Percentiles rank a stretch among this genome's conserved stretches.
These are phyloP conservation scores for Calliphora vomitoria DNA, from an alignment of 2,888 invertebrate genomes.

Conservation along the genomic window DNA sequence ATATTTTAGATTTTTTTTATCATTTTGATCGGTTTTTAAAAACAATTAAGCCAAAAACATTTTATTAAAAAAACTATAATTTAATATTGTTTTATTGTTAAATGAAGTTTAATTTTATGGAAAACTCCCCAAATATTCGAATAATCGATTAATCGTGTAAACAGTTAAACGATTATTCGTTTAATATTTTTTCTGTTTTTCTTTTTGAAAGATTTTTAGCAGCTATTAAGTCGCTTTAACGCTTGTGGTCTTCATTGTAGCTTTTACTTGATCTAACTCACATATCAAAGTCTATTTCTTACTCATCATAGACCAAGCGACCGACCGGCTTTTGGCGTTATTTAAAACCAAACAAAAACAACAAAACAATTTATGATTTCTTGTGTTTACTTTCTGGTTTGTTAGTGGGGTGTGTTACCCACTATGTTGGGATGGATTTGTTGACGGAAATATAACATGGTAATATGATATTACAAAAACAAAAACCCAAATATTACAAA, in stretches of 20 bases:
- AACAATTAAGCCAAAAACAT: too few species aligned
- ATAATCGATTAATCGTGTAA: too few species aligned
- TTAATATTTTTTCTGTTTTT: background rate
- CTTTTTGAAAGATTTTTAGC: too few species aligned
- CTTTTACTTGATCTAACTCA: background rate
- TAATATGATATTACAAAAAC: slow-evolving; percentile 17
- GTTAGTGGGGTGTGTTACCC: background rate
- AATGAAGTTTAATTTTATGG: too few species aligned
- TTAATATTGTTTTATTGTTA: too few species aligned
- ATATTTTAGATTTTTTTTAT: too few species aligned
- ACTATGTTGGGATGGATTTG: slow-evolving; percentile 1
- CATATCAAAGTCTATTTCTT: slow-evolving; percentile 5
- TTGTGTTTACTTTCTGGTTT: background rate
- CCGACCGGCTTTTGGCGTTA: background rate
- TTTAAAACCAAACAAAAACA: background rate
- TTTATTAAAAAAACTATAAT: too few species aligned
- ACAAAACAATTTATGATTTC: background rate
- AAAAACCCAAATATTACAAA: slow-evolving; percentile 29
- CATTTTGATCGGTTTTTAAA: too few species aligned
- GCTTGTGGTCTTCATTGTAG: background rate
- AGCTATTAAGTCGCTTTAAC: too few species aligned
- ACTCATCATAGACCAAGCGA: background rate
- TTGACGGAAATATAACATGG: slow-evolving; percentile 56
- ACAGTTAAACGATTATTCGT: too few species aligned
- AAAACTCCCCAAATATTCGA: too few species aligned